Base-by-base conservation (phyloP, 2,888 invertebrate genomes). In the Agonopterix heracliana region DNA sequence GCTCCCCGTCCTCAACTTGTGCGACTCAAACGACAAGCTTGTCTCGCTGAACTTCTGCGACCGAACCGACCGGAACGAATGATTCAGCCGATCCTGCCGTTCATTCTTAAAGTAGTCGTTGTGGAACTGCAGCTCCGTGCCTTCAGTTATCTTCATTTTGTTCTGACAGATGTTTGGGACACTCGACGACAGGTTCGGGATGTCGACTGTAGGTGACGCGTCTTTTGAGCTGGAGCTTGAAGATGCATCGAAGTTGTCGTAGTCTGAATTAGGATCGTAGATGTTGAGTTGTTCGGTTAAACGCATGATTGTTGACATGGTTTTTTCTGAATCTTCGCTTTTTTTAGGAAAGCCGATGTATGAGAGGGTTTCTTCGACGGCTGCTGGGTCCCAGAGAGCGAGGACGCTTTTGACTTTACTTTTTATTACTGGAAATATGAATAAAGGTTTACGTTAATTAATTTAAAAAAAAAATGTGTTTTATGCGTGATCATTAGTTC, bases 291-390 rank as follows among this genome's bases (percentile, higher is more conserved):
- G 95, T 64, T 95, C 94, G 0, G 95, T 94, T 14, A 95, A 92
- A 36, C 93, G 91, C 64, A 93, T 91, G 74, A 95, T 93, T 0
- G 94, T 93, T 0, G 94, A 93, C 61, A 94, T 81, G 0, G 91
- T 89, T 80, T 92, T 82, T 41, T 41, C 17, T 44, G 13, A 41
- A 9, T 38, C 38, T n/a, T 38, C 10, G 38, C n/a, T 38, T 71
- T 47, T 68, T 74, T 93, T 94, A 64, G 95, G 93, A 74, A 94
- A 93, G 62, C 96, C 96, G 44, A 97, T 92, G 64, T 94, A 95
- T 9, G 93, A 92, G 43, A 97, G 89, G 0, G 96, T 95, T 70
- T 97, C 96, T 70, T 97, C 96, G 0, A 97, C 94, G 38, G 96
- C 84, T 8, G 92, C 92, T 0, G 95, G 94, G 71, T 97, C 96